Conservation (phyloP, 1,140 invertebrate genomes). For the Aphelinus atriplicis region DNA sequence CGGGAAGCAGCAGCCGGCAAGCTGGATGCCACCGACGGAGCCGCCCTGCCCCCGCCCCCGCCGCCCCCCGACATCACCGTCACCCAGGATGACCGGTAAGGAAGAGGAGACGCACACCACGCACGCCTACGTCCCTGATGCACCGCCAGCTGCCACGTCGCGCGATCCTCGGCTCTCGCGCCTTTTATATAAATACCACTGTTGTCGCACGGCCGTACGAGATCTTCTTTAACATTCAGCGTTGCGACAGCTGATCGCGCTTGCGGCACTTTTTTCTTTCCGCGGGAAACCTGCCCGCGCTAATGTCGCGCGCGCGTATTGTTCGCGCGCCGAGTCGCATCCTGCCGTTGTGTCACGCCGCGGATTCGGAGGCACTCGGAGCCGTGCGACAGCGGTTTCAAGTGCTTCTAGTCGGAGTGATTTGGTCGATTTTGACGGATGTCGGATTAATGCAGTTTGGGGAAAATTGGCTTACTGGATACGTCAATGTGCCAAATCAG, state of each 20-base stretch:
- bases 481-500: no score
- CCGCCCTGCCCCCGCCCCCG: conserved; percentile 61
- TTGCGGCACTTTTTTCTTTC: background rate
- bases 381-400: no score
- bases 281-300: background rate
- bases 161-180: background rate
- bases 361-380: no score
- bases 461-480: no score
- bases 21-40: conserved; percentile 66
- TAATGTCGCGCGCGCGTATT: no score
- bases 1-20: conserved; percentile 56
- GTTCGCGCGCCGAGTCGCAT: no score
- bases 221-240: background rate
- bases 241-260: background rate
- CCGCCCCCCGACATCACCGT: conserved; percentile 61
- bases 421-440: no score
- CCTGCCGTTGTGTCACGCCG: no score
- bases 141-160: background rate
- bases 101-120: conserved; percentile 10
- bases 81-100: conserved; percentile 65
- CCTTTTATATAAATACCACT: background rate
- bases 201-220: background rate
- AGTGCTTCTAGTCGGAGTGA: no score
- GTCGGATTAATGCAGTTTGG: no score
- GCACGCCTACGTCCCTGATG: background rate